A percentile compares a stretch with the other conserved stretches of the same genome.
These are phyloP conservation scores for Brachyrhaphis roseni DNA, from an alignment of 2,797 vertebrate species.

Conservation along the genomic window DNA sequence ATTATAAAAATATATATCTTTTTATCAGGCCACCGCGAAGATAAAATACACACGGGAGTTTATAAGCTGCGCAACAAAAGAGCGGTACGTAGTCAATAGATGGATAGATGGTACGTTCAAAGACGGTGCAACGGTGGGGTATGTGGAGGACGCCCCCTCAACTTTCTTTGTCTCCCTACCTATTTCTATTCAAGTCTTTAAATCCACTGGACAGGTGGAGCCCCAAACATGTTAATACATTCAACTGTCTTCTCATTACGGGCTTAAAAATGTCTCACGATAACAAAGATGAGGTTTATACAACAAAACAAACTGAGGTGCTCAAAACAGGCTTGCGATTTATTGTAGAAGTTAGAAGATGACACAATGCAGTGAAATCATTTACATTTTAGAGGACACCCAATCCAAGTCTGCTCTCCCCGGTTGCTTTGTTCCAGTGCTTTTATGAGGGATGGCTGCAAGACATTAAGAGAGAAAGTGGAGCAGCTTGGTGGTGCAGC, in stretches of 20 bases:
- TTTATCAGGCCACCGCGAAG: accelerated
- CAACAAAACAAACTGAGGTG: not conserved
- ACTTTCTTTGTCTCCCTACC: constrained; percentile 70
- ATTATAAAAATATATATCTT: accelerated
- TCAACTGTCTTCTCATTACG: not conserved
- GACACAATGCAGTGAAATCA: not conserved
- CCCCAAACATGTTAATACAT: not conserved
- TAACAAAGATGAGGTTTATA: not conserved
- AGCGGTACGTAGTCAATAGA: not conserved
- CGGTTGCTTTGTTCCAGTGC: constrained; percentile 11
- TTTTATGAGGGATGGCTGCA: constrained; percentile 1
- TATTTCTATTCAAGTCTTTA: constrained; percentile 38
- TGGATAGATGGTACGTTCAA: constrained; percentile 48
- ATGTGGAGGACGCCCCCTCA: constrained; percentile 61
- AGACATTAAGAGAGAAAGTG: not conserved
- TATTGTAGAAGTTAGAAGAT: not conserved
- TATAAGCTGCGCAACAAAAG: not conserved
- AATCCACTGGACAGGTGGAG: constrained; percentile 19
- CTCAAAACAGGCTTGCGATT: not conserved
- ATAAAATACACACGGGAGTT: not conserved
- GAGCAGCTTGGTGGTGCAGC: constrained; percentile 29
- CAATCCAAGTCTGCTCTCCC: not conserved
- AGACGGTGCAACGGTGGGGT: constrained; percentile 51
- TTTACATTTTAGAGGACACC: not conserved
- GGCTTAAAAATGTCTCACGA: not conserved